Evolutionary conservation across 2,888 invertebrate genomes (phyloP).

Genomic region (Aporophyla lueneburgensis): DNA sequence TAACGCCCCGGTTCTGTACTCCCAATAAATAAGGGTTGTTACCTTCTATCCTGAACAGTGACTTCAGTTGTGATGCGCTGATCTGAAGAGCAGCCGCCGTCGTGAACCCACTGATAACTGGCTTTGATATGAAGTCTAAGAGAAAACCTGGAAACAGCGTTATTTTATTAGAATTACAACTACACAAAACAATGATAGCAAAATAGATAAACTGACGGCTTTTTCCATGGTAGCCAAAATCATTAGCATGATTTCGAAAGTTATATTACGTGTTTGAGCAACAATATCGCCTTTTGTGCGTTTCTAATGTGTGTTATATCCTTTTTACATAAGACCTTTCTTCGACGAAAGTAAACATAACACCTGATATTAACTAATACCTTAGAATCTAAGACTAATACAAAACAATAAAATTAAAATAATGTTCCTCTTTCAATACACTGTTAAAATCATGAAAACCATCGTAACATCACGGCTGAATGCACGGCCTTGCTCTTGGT

Average conservation of each 20-base stretch:
- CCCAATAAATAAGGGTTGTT: background rate
- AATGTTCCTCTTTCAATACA: background rate
- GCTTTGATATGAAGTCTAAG: constrained; percentile 96
- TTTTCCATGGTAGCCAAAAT: background rate
- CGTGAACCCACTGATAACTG: constrained; percentile 96
- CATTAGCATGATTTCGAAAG: constrained; percentile 1
- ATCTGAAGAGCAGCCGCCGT: constrained; percentile 96
- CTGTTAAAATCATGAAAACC: background rate
- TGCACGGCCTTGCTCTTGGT: constrained; percentile 13
- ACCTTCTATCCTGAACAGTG: constrained; percentile 92
- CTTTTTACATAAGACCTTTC: background rate
- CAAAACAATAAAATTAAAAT: constrained; percentile 11
- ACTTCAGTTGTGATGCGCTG: constrained; percentile 94
- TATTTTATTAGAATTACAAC: background rate
- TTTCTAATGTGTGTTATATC: background rate
- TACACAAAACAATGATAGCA: no score
- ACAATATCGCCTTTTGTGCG: no score
- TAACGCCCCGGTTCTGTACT: background rate
- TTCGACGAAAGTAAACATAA: background rate
- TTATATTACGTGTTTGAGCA: background rate
- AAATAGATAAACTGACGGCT: background rate
- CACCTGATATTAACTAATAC: background rate
- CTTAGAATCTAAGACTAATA: no score
- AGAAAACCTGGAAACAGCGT: constrained; percentile 91
- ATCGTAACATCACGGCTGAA: constrained; percentile 23